Base-by-base conservation (phyloP, 1,140 invertebrate genomes). In the Penaeus japonicus region DNA sequence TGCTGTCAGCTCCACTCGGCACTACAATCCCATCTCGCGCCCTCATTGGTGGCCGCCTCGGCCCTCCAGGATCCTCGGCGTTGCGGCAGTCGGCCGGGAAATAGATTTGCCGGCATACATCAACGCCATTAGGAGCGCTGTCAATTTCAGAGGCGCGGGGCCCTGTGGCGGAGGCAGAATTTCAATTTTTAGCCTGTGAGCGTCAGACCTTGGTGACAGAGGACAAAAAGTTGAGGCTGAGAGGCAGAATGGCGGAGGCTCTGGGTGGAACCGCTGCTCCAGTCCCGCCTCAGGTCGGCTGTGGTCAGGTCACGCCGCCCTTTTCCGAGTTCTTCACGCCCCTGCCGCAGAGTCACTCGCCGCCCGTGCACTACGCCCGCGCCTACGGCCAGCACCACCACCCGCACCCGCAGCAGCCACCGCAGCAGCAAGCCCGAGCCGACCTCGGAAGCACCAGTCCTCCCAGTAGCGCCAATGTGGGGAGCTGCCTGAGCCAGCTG, bases 141-240 rank as follows among this genome's bases (percentile, higher is more conserved):
- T 89, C 87, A 89, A 89, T 89, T 85, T 75, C 87, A 89, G 87
- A 27, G 30, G 47, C 27, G 53, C n/a, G 70, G 22, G 75, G 81
- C 73, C 85, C 87, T 78, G 70, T 84, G 87, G 87, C 73, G 32
- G 73, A 89, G 82, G 75, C 87, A 85, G 87, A 89, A 89, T 89
- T 89, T 89, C 87, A 89, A 89, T 89, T 89, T 89, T 89, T 89
- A 89, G 75, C 87, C 87, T 83, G 87, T 85, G 82, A 89, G 82
- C 87, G 87, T 89, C 87, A 89, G 87, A 84, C 87, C 80, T 89
- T 84, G 82, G 82, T 89, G 87, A 89, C 87, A 89, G 82, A 85
- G 87, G 87, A 89, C 87, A 89, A 89, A 89, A 89, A 89, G 87
- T 84, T 82, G 87, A 80, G 75, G 82, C 73, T 70, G 82, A 81